A percentile compares a stretch with the other conserved stretches of the same genome.
Evolutionary conservation across 2,888 invertebrate genomes (phyloP).

Genomic region (Stegophylla sp.): DNA sequence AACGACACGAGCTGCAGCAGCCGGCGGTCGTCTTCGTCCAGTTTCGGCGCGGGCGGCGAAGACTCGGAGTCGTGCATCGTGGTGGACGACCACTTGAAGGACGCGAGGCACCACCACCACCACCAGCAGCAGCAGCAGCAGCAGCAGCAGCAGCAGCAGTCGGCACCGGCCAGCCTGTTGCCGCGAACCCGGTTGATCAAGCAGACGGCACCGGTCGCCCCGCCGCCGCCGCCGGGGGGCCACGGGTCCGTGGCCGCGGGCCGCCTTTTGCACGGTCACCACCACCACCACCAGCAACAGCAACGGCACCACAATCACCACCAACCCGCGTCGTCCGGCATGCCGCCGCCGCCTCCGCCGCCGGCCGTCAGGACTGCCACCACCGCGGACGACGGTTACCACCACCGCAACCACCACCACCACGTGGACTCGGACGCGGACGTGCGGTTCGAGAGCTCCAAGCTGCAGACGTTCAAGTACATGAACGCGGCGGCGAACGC

Average conservation of each 20-base stretch:
- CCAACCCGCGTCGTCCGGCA: not conserved
- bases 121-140: no score
- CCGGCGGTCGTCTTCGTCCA: slow-evolving; percentile 42
- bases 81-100: slow-evolving; percentile 75
- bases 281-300: slow-evolving; percentile 61
- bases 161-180: slow-evolving; percentile 66
- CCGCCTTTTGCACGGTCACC: slow-evolving; percentile 61
- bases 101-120: slow-evolving; percentile 48
- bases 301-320: slow-evolving; percentile 21
- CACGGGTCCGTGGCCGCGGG: slow-evolving; percentile 64
- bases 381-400: slow-evolving; percentile 56
- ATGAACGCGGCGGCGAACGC: slow-evolving; percentile 55
- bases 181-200: slow-evolving; percentile 69
- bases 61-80: slow-evolving; percentile 75
- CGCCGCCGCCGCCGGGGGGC: slow-evolving; percentile 62
- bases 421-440: slow-evolving; percentile 62
- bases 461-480: slow-evolving; percentile 60
- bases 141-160: no score
- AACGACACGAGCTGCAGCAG: slow-evolving; percentile 2
- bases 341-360: slow-evolving; percentile 62
- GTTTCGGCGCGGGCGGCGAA: slow-evolving; percentile 63
- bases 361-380: slow-evolving; percentile 64
- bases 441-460: slow-evolving; percentile 59
- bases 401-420: slow-evolving; percentile 61
- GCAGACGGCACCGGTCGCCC: slow-evolving; percentile 66